Conservation (phyloP, 2,113 vertebrate genomes). For the Oncorhynchus kisutch region DNA sequence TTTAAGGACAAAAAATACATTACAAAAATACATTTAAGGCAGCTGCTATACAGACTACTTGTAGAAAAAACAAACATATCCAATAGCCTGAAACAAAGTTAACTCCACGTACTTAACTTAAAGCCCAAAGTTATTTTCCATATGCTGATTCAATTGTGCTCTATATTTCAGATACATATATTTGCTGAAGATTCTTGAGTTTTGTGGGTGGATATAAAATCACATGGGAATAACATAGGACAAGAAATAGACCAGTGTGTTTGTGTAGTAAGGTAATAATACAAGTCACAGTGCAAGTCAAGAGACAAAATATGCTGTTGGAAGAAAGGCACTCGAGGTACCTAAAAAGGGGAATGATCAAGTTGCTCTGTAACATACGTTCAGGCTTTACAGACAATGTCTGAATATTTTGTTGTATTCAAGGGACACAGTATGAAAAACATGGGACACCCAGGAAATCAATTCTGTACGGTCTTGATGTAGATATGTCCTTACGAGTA, state of each 20-base stretch:
- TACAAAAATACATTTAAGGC: too few relatives aligned
- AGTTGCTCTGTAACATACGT: slow-evolving; percentile 41
- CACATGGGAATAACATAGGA: background rate
- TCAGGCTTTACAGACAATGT: slow-evolving; percentile 16
- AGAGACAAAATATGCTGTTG: slow-evolving; percentile 69
- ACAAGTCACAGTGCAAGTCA: slow-evolving; percentile 74
- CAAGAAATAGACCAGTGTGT: background rate
- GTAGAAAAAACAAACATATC: too few relatives aligned
- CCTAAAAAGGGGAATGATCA: slow-evolving; percentile 66
- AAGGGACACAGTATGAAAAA: background rate
- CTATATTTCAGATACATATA: too few relatives aligned
- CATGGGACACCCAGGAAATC: background rate
- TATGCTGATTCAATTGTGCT: background rate
- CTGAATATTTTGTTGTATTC: background rate
- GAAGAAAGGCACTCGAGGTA: slow-evolving; percentile 77
- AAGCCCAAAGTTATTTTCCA: slow-evolving; percentile 40
- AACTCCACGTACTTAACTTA: slow-evolving; percentile 49
- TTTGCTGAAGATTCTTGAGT: slow-evolving; percentile 2
- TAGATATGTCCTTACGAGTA: slow-evolving; percentile 22
- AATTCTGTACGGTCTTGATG: slow-evolving; percentile 29
- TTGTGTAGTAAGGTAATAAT: slow-evolving; percentile 47
- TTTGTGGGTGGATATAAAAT: background rate
- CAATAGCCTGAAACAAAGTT: slow-evolving; percentile 15
- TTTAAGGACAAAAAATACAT: slow-evolving; percentile 17
- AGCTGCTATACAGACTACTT: too few relatives aligned